These are phyloP conservation scores for Perizoma flavofasciatum DNA, from an alignment of 2,888 invertebrate genomes.

Conservation along the genomic window DNA sequence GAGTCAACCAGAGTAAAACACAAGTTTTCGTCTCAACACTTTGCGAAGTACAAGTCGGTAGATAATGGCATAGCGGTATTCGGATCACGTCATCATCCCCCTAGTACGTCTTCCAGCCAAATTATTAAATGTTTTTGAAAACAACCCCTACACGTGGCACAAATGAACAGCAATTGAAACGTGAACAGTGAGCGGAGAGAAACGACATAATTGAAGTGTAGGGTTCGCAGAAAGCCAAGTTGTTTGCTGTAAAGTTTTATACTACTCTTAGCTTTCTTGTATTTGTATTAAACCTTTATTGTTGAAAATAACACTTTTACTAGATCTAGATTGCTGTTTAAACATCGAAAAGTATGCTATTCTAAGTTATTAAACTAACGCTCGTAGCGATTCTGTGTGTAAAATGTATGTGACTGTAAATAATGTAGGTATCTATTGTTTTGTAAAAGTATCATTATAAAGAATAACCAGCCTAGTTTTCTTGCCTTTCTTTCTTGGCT, in stretches of 20 bases:
- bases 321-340: too few relatives aligned
- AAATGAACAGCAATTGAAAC: slow-evolving; percentile 21
- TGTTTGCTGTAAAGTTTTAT: background rate
- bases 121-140: slow-evolving; percentile 61
- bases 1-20: slow-evolving; percentile 6
- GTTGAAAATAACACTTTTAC: too few relatives aligned
- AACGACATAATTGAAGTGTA: background rate
- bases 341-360: too few relatives aligned
- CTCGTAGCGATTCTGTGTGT: too few relatives aligned
- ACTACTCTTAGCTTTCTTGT: background rate
- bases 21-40: slow-evolving; percentile 4
- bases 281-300: background rate
- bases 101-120: slow-evolving; percentile 46
- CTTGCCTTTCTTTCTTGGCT: too few relatives aligned
- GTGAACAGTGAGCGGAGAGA: slow-evolving; percentile 1
- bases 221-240: background rate
- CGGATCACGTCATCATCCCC: slow-evolving; percentile 47
- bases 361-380: too few relatives aligned
- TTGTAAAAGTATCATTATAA: too few relatives aligned
- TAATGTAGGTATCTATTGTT: too few relatives aligned
- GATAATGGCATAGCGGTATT: slow-evolving; percentile 41
- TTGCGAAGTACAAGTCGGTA: slow-evolving; percentile 35
- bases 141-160: slow-evolving; percentile 42
- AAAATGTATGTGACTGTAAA: too few relatives aligned
- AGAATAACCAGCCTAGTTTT: too few relatives aligned